Evolutionary conservation across 2,888 invertebrate genomes (phyloP).

Genomic region (Cremastinae sp.): DNA sequence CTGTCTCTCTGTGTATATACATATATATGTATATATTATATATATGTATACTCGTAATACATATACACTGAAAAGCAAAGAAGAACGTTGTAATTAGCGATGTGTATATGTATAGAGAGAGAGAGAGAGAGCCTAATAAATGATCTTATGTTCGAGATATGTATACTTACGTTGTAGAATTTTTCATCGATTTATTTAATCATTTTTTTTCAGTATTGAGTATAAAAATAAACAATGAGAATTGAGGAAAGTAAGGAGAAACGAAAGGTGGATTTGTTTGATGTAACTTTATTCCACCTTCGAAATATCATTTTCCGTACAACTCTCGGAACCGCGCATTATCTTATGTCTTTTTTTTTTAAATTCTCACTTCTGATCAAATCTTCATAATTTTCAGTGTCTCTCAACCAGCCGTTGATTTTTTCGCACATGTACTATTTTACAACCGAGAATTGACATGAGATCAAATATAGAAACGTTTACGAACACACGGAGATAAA

Average conservation of each 20-base stretch:
- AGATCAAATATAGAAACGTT: constrained; percentile 59
- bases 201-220: not conserved
- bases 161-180: not conserved
- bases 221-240: not conserved
- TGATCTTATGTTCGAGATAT: constrained; percentile 75
- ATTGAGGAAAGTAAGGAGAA: not conserved
- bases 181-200: not conserved
- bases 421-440: constrained; percentile 40
- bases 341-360: constrained; percentile 10
- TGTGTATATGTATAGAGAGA: constrained; percentile 54
- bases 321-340: constrained; percentile 53
- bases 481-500: constrained; percentile 37
- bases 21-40: constrained; percentile 31
- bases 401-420: not conserved
- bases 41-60: not conserved
- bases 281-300: constrained; percentile 50
- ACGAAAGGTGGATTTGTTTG: constrained; percentile 28
- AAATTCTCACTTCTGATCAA: too few relatives aligned
- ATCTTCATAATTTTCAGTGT: not conserved
- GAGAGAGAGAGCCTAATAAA: constrained; percentile 76
- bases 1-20: constrained; percentile 51
- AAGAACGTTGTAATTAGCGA: constrained; percentile 44
- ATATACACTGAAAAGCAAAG: constrained; percentile 18
- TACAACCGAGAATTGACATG: constrained; percentile 61
- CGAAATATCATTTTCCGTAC: constrained; percentile 50